Evolutionary conservation across 2,797 vertebrate species (phyloP).

Genomic region (Chelmon rostratus): DNA sequence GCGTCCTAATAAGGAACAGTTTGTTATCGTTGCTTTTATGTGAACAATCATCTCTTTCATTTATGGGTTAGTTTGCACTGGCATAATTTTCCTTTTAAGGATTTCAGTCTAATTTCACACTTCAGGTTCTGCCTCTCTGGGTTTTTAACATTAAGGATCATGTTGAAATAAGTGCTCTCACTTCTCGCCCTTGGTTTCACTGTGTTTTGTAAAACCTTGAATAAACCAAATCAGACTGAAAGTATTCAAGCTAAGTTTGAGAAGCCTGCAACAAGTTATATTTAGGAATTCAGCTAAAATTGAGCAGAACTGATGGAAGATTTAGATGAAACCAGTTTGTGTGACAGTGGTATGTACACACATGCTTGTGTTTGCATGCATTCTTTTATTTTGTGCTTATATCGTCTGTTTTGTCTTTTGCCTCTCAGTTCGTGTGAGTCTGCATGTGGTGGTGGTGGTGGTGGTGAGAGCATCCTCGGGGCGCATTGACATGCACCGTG

Average conservation of each 20-base stretch:
- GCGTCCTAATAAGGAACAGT: accelerated
- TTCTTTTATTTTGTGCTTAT: background rate
- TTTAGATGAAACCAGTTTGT: background rate
- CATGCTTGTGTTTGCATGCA: background rate
- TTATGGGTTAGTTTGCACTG: background rate
- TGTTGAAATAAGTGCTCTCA: background rate
- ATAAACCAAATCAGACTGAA: background rate
- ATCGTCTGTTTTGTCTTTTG: background rate
- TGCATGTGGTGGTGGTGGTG: constrained; percentile 61
- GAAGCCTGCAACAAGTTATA: background rate
- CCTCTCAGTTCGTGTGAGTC: constrained; percentile 21
- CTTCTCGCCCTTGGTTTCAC: background rate
- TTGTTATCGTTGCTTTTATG: background rate
- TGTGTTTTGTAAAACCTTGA: background rate
- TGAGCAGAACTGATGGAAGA: background rate
- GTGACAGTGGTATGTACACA: background rate
- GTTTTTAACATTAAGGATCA: background rate
- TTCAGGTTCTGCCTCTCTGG: background rate
- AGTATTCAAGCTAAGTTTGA: background rate
- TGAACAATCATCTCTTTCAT: background rate
- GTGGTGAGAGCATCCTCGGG: constrained; percentile 61
- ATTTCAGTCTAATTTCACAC: background rate
- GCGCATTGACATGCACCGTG: constrained; percentile 68
- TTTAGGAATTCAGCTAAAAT: background rate
- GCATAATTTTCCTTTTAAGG: background rate